These are phyloP conservation scores for Trichogramma dendrolimi DNA, from an alignment of 2,888 invertebrate genomes.

Conservation along the genomic window DNA sequence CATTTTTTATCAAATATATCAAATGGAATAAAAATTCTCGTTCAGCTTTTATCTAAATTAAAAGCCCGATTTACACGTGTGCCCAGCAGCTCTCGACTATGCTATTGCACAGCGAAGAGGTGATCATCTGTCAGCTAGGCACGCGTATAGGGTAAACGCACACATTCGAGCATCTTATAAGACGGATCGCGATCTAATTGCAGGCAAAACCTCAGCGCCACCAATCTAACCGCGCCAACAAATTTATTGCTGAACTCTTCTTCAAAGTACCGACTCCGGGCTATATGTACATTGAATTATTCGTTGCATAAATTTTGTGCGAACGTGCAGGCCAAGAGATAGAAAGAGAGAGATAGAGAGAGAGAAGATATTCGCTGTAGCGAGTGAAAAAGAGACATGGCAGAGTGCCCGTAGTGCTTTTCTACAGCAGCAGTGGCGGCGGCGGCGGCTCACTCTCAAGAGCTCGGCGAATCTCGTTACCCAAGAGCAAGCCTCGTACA, in stretches of 20 bases:
- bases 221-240: slow-evolving; percentile 2
- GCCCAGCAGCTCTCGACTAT: too few species aligned
- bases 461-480: slow-evolving; percentile 13
- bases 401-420: too few species aligned
- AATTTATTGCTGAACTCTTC: slow-evolving; percentile 10
- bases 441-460: slow-evolving; percentile 16
- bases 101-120: too few species aligned
- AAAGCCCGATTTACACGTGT: too few species aligned
- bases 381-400: not conserved
- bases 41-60: too few species aligned
- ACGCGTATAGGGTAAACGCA: too few species aligned
- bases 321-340: not conserved
- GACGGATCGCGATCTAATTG: not conserved
- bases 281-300: slow-evolving; percentile 21
- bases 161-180: too few species aligned
- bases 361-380: not conserved
- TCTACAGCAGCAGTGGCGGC: too few species aligned
- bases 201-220: not conserved
- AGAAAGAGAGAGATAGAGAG: slow-evolving; percentile 15
- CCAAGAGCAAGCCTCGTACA: not conserved
- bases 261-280: not conserved
- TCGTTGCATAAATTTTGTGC: slow-evolving; percentile 13
- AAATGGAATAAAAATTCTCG: too few species aligned
- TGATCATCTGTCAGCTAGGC: too few species aligned
- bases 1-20: too few species aligned